Conservation (phyloP, 1,140 invertebrate genomes). For the Drosophila saltans region DNA sequence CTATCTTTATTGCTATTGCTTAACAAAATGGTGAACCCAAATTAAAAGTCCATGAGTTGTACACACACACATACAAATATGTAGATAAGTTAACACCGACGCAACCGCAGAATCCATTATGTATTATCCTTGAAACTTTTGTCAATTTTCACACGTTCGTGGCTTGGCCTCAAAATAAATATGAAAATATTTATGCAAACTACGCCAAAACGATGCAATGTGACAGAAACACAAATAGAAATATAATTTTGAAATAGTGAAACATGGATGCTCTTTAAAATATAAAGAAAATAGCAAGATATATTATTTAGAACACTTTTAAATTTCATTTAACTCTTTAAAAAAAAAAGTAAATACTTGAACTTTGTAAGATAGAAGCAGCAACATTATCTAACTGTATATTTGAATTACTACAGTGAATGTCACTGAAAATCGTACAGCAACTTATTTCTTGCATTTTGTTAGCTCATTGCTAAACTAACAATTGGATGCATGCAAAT, state of each 20-base stretch:
- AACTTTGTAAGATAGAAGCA: too few relatives aligned
- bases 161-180: neutral
- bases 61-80: conserved; percentile 13
- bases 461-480: too few relatives aligned
- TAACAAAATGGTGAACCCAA: conserved; percentile 55
- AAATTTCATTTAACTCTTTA: too few relatives aligned
- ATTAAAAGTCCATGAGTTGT: conserved; percentile 49
- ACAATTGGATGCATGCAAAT: too few relatives aligned
- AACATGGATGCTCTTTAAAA: neutral
- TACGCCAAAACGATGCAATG: conserved; percentile 20
- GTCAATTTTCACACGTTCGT: conserved; percentile 37
- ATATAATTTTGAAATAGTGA: neutral
- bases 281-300: too few relatives aligned
- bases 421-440: too few relatives aligned
- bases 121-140: neutral
- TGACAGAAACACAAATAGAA: neutral
- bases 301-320: too few relatives aligned
- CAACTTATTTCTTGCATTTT: too few relatives aligned
- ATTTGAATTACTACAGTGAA: too few relatives aligned
- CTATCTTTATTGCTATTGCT: neutral
- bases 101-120: conserved; percentile 1
- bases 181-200: conserved; percentile 38
- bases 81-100: conserved; percentile 18
- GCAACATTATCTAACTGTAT: too few relatives aligned
- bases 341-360: too few relatives aligned